These are phyloP conservation scores for Rachycentron canadum DNA, from an alignment of 2,797 vertebrate species.

Conservation along the genomic window DNA sequence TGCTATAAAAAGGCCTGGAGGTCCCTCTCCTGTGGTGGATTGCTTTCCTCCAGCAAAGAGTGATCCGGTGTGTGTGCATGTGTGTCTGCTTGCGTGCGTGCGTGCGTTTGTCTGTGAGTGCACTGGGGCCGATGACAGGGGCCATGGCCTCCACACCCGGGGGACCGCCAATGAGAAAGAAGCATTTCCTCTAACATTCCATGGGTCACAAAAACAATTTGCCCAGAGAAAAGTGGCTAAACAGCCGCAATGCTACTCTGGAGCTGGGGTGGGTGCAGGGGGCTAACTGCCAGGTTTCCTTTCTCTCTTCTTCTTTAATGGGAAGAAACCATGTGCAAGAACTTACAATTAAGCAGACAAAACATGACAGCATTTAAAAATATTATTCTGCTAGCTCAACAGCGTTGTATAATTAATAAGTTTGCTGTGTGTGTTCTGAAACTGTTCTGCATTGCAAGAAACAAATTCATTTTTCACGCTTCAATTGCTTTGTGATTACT, in stretches of 20 bases:
- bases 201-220: constrained; percentile 89
- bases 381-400: constrained; percentile 53
- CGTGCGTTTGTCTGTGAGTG: constrained; percentile 58
- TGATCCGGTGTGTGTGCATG: constrained; percentile 61
- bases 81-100: constrained; percentile 11
- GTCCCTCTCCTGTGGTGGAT: constrained; percentile 84
- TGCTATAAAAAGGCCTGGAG: constrained; percentile 84
- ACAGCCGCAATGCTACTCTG: constrained; percentile 75
- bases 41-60: constrained; percentile 83
- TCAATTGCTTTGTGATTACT: constrained; percentile 82
- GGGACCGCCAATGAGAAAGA: constrained; percentile 89
- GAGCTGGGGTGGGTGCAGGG: constrained; percentile 30
- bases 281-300: constrained; percentile 37
- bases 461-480: constrained; percentile 84
- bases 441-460: constrained; percentile 78
- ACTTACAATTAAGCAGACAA: constrained; percentile 58
- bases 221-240: constrained; percentile 86
- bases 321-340: constrained; percentile 32
- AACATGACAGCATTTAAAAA: constrained; percentile 61
- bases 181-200: constrained; percentile 89
- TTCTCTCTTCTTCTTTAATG: constrained; percentile 45
- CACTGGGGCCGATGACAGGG: constrained; percentile 85
- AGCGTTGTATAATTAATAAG: constrained; percentile 75
- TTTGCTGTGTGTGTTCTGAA: constrained; percentile 74
- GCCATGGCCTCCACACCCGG: constrained; percentile 85